phyloP scores from a whole-genome alignment of 2,113 vertebrate species.

The Electrona antarctica region DNA sequence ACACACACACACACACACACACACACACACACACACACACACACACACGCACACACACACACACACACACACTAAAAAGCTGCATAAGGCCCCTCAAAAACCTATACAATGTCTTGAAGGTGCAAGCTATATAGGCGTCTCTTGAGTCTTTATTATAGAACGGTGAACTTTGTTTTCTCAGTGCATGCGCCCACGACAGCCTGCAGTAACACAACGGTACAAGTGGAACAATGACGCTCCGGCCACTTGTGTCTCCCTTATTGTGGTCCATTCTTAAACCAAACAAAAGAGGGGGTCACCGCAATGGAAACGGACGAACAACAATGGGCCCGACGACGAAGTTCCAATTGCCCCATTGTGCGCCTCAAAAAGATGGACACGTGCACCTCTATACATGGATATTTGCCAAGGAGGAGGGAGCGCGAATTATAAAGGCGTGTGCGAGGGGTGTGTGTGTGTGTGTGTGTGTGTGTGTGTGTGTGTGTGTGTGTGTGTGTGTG shows the following conservation, averaged over 20 bases:
- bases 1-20: conserved; percentile 25
- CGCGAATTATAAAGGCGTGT: neutral
- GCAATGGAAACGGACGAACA: conserved; percentile 31
- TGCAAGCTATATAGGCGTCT: too few relatives aligned
- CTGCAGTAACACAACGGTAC: neutral
- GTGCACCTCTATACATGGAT: conserved; percentile 34
- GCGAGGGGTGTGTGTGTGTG: conserved; percentile 1
- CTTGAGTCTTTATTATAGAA: too few relatives aligned
- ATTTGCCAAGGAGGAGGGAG: conserved; percentile 4
- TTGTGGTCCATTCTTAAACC: conserved; percentile 29
- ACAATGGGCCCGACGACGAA: conserved; percentile 34
- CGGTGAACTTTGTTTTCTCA: too few relatives aligned
- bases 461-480: conserved; percentile 16
- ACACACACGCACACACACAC: conserved; percentile 14
- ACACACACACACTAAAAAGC: conserved; percentile 32
- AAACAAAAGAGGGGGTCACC: conserved; percentile 35
- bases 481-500: too few relatives aligned
- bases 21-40: conserved; percentile 24
- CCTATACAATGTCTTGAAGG: too few relatives aligned
- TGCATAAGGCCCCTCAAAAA: too few relatives aligned
- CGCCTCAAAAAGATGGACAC: conserved; percentile 41
- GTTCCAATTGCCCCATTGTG: conserved; percentile 40
- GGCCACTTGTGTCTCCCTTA: conserved; percentile 39
- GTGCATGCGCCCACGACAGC: too few relatives aligned
- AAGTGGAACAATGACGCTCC: neutral